A percentile compares a stretch with the other conserved stretches of the same genome.
phyloP scores from a whole-genome alignment of 2,113 vertebrate species.

The Cololabis saira region DNA sequence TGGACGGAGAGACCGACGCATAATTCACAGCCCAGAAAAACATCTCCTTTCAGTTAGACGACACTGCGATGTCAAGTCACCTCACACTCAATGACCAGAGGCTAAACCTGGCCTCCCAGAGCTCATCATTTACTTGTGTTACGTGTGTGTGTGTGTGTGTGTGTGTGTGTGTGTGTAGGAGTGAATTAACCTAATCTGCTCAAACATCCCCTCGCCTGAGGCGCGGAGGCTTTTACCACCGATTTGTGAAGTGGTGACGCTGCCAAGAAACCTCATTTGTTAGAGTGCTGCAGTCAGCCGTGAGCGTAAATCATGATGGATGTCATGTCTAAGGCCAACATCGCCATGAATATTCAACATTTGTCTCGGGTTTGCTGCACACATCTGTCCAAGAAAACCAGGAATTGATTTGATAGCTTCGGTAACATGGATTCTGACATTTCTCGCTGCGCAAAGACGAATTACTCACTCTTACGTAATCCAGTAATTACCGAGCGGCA shows the following conservation, averaged over 20 bases:
- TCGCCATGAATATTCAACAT: constrained; percentile 46
- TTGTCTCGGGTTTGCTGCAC: constrained; percentile 6
- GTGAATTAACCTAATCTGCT: constrained; percentile 23
- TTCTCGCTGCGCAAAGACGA: constrained; percentile 27
- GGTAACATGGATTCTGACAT: constrained; percentile 35
- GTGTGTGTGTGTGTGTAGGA: neutral
- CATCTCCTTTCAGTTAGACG: constrained; percentile 42
- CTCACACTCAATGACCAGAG: constrained; percentile 14
- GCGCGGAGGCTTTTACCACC: constrained; percentile 21
- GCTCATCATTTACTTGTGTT: constrained; percentile 16
- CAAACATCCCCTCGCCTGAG: constrained; percentile 24
- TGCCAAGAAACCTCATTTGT: constrained; percentile 53
- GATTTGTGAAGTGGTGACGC: constrained; percentile 44
- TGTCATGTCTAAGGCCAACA: constrained; percentile 33
- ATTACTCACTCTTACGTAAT: constrained; percentile 40
- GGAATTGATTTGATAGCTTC: constrained; percentile 35
- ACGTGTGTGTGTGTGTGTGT: no score
- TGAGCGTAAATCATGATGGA: constrained; percentile 39
- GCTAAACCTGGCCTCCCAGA: constrained; percentile 11
- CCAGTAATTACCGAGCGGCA: constrained; percentile 40
- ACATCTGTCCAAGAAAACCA: constrained; percentile 14
- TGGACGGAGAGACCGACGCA: neutral
- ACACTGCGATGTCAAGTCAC: constrained; percentile 4
- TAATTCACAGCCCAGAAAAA: constrained; percentile 7
- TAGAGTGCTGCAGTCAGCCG: constrained; percentile 26